Evolutionary conservation across 2,113 vertebrate species (phyloP).

Genomic region (Paradisaea rubra): DNA sequence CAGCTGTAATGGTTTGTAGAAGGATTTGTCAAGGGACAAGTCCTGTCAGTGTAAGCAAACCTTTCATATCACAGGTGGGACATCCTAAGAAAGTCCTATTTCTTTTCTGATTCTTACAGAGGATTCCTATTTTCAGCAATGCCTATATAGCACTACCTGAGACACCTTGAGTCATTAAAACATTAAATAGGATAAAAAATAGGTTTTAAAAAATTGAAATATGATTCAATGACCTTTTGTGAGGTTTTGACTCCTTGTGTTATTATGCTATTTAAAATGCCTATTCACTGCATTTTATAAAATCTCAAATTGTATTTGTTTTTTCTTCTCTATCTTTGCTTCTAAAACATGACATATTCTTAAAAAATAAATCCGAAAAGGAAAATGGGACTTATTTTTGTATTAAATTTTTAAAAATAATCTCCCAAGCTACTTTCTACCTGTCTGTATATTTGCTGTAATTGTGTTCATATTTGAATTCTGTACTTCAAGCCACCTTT

Average conservation of each 20-base stretch:
- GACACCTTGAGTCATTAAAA: neutral
- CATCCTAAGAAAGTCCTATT: neutral
- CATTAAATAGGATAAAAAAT: neutral
- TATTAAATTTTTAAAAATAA: neutral
- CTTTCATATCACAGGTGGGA: neutral
- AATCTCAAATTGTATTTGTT: neutral
- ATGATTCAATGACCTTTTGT: neutral
- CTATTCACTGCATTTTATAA: neutral
- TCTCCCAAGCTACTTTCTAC: neutral
- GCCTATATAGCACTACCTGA: neutral
- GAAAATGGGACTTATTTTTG: neutral
- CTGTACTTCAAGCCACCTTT: slow-evolving; percentile 30
- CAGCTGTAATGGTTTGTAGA: neutral
- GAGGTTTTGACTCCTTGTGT: neutral
- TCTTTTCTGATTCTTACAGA: neutral
- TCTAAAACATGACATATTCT: neutral
- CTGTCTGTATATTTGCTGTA: neutral
- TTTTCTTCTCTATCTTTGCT: neutral
- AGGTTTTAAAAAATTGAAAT: neutral
- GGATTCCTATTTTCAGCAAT: neutral
- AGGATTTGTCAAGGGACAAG: neutral
- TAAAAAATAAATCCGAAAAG: neutral
- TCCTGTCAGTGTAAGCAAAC: neutral
- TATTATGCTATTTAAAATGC: neutral
- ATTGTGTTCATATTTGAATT: neutral